Conservation (phyloP, 2,113 vertebrate genomes). For the Zingel zingel region DNA sequence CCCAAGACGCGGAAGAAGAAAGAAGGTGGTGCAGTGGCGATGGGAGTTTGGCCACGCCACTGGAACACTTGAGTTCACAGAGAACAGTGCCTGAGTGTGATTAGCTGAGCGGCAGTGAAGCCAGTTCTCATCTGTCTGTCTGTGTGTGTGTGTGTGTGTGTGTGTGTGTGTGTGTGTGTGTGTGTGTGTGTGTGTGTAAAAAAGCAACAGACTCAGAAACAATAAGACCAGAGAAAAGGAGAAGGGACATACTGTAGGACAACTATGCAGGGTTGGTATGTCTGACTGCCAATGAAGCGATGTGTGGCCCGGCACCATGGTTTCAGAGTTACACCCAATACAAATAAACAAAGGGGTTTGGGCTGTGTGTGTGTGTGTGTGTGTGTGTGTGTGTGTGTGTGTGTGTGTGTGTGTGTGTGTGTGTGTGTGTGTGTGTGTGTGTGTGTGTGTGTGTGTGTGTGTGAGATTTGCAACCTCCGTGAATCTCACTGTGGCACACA, state of each 20-base stretch:
- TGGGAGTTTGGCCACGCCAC: slow-evolving; percentile 70
- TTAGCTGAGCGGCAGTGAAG: slow-evolving; percentile 67
- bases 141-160: slow-evolving; percentile 15
- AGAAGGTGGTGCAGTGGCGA: slow-evolving; percentile 45
- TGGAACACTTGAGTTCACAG: slow-evolving; percentile 82
- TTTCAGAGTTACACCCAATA: slow-evolving; percentile 84
- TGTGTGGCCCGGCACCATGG: slow-evolving; percentile 81
- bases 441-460: slow-evolving; percentile 28
- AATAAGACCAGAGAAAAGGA: slow-evolving; percentile 30
- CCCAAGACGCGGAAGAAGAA: slow-evolving; percentile 35
- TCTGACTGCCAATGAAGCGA: slow-evolving; percentile 68
- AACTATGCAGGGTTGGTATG: slow-evolving; percentile 47
- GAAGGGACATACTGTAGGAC: slow-evolving; percentile 42
- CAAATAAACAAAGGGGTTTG: slow-evolving; percentile 82
- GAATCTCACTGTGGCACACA: slow-evolving; percentile 45
- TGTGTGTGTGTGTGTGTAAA: slow-evolving; percentile 19
- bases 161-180: slow-evolving; percentile 43
- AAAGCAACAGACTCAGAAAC: slow-evolving; percentile 22
- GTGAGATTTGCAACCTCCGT: slow-evolving; percentile 47
- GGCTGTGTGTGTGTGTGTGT: slow-evolving; percentile 23
- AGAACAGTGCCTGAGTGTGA: slow-evolving; percentile 69
- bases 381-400: slow-evolving; percentile 19
- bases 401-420: slow-evolving; percentile 23
- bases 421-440: too few species aligned
- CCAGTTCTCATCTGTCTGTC: slow-evolving; percentile 53